Base-by-base conservation (phyloP, 2,113 vertebrate genomes). In the Columba livia region DNA sequence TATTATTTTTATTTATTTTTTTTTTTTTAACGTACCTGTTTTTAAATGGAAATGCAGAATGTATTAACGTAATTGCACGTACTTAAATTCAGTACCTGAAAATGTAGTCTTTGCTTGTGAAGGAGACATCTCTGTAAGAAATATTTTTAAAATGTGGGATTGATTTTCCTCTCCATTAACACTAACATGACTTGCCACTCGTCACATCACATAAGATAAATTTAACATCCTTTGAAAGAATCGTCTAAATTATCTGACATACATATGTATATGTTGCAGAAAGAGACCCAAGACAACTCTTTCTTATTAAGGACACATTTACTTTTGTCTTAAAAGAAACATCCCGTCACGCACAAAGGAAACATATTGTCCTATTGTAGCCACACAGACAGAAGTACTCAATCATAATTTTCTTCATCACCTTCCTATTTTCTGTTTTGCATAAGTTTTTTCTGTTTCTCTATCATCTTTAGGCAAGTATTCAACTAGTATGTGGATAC, bases 161-260 rank as follows among this genome's bases (percentile, higher is more conserved):
- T 87, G 19, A 58, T 36, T 72, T 9, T 67, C 3, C 3, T 40
- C 15, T 71, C 38, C 16, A 8, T 40, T 71, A 64, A 31, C 13
- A 4, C 2, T 74, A 16, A n/a, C 60, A 61, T 34, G 19, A 42
- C 9, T 7, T 3, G 3, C 1, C 7, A 25, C 5, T 34, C 61
- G 18, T 31, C 21, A 31, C 9, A 25, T 29, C 31, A 62, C 7
- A n/a, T 53, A 61, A 66, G 15, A 65, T 5, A 53, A 69, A 58
- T 44, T 61, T 61, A 70, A 32, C 8, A 31, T 50, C 11, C 12
- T 94, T 67, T 80, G 19, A 94, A 79, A n/a, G 8, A 71, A 31
- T 23, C 2, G 1, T 57, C 24, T 38, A 72, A 62, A 88, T 71
- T 71, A 15, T 60, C 25, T 65, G n/a, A n/a, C 18, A 26, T 47